Percentiles rank a stretch among this genome's conserved stretches.
Conservation (phyloP, 2,888 invertebrate species). For the Lithophane ornitopus region DNA sequence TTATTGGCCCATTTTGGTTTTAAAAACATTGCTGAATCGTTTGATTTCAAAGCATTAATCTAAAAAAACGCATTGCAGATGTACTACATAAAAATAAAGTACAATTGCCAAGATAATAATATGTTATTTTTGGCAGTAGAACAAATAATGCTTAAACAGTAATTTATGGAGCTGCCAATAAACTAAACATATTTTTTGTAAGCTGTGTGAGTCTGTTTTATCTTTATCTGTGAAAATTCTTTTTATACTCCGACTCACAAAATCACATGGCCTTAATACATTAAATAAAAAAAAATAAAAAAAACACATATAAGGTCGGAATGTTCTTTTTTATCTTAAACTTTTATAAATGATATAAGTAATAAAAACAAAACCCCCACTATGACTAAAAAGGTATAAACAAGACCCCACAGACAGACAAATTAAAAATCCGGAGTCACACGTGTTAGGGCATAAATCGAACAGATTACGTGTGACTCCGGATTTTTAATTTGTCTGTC, state of each 20-base stretch:
- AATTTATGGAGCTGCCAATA: slow-evolving; percentile 16
- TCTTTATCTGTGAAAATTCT: neutral
- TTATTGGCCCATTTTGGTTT: slow-evolving; percentile 37
- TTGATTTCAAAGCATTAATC: slow-evolving; percentile 47
- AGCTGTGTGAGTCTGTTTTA: neutral
- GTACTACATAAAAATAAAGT: slow-evolving; percentile 40
- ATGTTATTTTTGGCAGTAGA: slow-evolving; percentile 23
- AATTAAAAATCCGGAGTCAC: no score
- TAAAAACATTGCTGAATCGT: slow-evolving; percentile 21
- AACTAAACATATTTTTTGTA: slow-evolving; percentile 5
- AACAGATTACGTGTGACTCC: no score
- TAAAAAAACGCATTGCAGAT: slow-evolving; percentile 59
- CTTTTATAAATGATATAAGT: no score
- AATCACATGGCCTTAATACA: neutral
- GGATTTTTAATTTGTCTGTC: no score
- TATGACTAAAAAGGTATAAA: no score
- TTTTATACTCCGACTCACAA: neutral
- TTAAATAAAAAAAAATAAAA: neutral
- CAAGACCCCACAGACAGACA: no score
- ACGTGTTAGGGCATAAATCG: no score
- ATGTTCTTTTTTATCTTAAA: neutral
- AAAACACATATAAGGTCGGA: neutral
- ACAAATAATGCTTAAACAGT: slow-evolving; percentile 25
- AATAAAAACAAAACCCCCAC: no score
- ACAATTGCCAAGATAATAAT: slow-evolving; percentile 28